These are phyloP conservation scores for Osmerus mordax DNA, from an alignment of 2,113 vertebrate genomes.

Conservation along the genomic window DNA sequence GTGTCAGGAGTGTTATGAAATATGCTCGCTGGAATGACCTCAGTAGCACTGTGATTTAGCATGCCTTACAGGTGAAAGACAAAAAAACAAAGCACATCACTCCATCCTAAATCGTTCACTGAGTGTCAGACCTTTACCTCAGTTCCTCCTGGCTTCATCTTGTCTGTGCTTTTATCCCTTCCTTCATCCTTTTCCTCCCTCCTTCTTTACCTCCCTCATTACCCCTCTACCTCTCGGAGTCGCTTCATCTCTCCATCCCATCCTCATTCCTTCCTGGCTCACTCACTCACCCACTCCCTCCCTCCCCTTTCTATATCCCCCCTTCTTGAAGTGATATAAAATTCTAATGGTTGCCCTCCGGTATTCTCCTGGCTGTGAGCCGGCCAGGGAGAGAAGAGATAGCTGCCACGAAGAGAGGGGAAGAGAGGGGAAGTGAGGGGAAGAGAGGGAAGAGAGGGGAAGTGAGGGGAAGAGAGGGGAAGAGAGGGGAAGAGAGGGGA, in stretches of 20 bases:
- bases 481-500: too few species aligned
- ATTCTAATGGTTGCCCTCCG: slow-evolving; percentile 63
- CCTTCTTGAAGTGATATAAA: slow-evolving; percentile 72
- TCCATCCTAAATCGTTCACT: slow-evolving; percentile 73
- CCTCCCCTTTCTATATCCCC: slow-evolving; percentile 19
- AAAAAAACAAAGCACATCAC: slow-evolving; percentile 57
- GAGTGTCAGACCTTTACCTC: slow-evolving; percentile 72
- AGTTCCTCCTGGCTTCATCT: background rate
- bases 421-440: too few species aligned
- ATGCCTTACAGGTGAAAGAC: slow-evolving; percentile 64
- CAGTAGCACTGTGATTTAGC: slow-evolving; percentile 62
- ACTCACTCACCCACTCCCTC: background rate
- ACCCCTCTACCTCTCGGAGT: slow-evolving; percentile 48
- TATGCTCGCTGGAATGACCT: slow-evolving; percentile 56
- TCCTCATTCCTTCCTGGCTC: slow-evolving; percentile 47
- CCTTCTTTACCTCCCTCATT: background rate
- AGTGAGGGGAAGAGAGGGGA: too few species aligned
- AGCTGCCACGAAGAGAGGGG: too few species aligned
- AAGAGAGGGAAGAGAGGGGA: too few species aligned
- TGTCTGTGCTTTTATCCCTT: slow-evolving; percentile 4
- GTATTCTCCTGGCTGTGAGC: slow-evolving; percentile 45
- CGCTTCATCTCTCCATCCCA: slow-evolving; percentile 14
- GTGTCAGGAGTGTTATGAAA: slow-evolving; percentile 59
- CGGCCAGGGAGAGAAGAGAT: slow-evolving; percentile 45
- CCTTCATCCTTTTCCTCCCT: background rate